These are phyloP conservation scores for Myrmecobius fasciatus DNA, from an alignment of 2,113 vertebrate genomes.

Conservation along the genomic window DNA sequence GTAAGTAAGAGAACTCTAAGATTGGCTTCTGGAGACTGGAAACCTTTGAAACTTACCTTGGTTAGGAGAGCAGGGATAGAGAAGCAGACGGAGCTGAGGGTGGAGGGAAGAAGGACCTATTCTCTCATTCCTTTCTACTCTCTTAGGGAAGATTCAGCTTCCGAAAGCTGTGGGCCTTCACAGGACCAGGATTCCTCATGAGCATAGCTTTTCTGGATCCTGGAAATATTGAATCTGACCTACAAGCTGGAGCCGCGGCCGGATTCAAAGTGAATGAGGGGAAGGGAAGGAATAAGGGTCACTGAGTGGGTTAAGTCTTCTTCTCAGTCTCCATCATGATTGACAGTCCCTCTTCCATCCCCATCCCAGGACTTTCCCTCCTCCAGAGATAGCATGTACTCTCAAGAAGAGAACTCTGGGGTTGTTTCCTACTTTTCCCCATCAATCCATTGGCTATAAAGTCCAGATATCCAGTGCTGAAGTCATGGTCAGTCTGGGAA, in stretches of 20 bases:
- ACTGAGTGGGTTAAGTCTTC: not conserved
- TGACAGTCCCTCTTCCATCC: not conserved
- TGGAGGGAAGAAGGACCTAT: not conserved
- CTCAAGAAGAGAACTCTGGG: not conserved
- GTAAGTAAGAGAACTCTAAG: not conserved
- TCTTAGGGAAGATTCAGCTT: slow-evolving; percentile 85
- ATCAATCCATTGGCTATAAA: not conserved
- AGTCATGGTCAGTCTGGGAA: not conserved
- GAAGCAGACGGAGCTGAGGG: not conserved
- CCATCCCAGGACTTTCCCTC: not conserved
- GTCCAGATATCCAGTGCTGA: not conserved
- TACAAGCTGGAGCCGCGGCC: slow-evolving; percentile 83
- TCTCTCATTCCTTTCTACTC: not conserved
- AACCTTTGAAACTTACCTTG: not conserved
- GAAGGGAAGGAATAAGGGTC: not conserved
- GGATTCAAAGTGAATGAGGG: slow-evolving; percentile 84
- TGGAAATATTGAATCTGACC: slow-evolving; percentile 87
- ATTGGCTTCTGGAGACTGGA: not conserved
- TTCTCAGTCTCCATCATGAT: not conserved
- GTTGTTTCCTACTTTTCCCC: not conserved
- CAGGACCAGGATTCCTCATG: slow-evolving; percentile 88
- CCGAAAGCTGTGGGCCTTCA: slow-evolving; percentile 88
- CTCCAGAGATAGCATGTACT: not conserved
- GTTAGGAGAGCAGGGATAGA: not conserved
- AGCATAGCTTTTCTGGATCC: slow-evolving; percentile 90